A percentile compares a stretch with the other conserved stretches of the same genome.
Evolutionary conservation across 1,140 invertebrate genomes (phyloP).

Genomic region (Metaphire vulgaris): DNA sequence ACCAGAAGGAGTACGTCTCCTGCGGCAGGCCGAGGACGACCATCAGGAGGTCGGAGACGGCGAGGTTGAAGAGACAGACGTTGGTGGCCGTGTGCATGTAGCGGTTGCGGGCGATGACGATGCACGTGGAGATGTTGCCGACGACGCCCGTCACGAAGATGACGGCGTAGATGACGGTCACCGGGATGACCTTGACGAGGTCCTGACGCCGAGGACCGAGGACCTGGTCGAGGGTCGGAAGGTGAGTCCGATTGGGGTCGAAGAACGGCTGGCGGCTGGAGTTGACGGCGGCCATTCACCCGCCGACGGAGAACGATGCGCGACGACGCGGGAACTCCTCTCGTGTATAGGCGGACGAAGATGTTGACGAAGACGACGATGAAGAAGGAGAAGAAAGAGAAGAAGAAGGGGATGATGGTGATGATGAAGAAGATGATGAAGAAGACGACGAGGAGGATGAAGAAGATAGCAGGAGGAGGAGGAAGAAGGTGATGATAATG

Average conservation of each 20-base stretch:
- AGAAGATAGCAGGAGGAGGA: too few relatives aligned
- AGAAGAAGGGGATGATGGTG: too few relatives aligned
- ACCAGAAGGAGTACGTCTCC: conserved; percentile 80
- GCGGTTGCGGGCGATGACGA: conserved; percentile 82
- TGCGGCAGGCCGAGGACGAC: conserved; percentile 69
- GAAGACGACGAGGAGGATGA: too few relatives aligned
- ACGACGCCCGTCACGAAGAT: conserved; percentile 79
- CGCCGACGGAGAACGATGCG: too few relatives aligned
- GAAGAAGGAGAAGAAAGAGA: too few relatives aligned
- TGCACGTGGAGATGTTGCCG: conserved; percentile 85
- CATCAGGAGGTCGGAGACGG: conserved; percentile 82
- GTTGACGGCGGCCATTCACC: too few relatives aligned
- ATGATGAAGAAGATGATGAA: too few relatives aligned
- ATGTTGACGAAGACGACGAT: too few relatives aligned
- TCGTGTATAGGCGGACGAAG: too few relatives aligned
- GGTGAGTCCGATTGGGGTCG: neutral
- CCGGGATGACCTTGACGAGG: conserved; percentile 44
- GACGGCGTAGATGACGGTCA: conserved; percentile 66
- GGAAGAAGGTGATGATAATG: too few relatives aligned
- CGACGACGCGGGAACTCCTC: too few relatives aligned
- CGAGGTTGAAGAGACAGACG: conserved; percentile 85
- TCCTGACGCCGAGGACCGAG: conserved; percentile 21
- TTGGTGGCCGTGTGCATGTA: conserved; percentile 66
- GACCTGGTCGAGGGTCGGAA: conserved; percentile 6
- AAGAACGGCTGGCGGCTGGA: neutral